A percentile compares a stretch with the other conserved stretches of the same genome.
Evolutionary conservation across 2,113 vertebrate species (phyloP).

Genomic region (Diphyllodes magnificus): DNA sequence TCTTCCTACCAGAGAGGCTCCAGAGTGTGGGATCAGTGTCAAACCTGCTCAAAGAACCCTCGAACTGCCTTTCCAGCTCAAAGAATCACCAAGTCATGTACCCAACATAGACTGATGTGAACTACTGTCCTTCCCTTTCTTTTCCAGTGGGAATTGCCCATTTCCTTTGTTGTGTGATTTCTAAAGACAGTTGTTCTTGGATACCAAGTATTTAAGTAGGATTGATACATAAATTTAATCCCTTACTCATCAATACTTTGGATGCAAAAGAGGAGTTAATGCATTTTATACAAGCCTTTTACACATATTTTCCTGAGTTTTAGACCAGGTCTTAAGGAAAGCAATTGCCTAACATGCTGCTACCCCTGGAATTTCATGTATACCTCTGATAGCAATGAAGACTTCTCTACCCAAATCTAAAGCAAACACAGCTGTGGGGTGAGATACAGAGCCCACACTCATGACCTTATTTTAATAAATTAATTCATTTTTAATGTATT

Average conservation of each 20-base stretch:
- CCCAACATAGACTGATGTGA: background rate
- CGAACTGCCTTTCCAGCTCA: background rate
- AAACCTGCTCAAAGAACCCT: background rate
- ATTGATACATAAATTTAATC: background rate
- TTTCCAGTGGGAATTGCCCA: background rate
- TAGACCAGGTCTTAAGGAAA: background rate
- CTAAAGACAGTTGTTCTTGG: background rate
- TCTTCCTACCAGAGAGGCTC: background rate
- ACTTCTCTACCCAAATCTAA: background rate
- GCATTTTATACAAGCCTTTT: background rate
- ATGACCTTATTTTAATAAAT: background rate
- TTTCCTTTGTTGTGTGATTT: background rate
- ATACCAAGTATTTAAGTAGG: background rate
- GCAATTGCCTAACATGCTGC: background rate
- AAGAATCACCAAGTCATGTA: background rate
- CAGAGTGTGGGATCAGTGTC: background rate
- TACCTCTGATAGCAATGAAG: background rate
- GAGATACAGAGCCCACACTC: background rate
- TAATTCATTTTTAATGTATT: background rate
- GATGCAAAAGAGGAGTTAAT: background rate
- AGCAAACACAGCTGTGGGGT: background rate
- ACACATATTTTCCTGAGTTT: background rate
- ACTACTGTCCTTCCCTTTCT: background rate
- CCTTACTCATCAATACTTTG: background rate
- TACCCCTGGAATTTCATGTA: background rate